Evolutionary conservation across 2,888 invertebrate species (phyloP).

Genomic region (Limnephilus rhombicus): DNA sequence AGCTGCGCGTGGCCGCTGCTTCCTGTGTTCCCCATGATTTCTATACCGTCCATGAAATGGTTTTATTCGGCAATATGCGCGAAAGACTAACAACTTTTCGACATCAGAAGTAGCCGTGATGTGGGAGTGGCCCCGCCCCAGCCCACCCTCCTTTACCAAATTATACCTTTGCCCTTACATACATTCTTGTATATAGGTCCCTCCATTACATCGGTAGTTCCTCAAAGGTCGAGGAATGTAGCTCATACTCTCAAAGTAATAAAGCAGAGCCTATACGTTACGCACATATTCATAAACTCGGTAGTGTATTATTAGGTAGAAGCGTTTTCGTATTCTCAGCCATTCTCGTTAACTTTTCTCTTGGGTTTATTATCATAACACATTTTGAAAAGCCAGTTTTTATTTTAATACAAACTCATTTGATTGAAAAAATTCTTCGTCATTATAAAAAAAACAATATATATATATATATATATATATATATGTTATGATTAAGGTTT

Average conservation of each 20-base stretch:
- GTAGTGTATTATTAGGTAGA: not conserved
- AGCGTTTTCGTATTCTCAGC: not conserved
- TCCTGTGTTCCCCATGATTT: conserved; percentile 25
- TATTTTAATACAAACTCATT: too few relatives aligned
- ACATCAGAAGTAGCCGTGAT: conserved; percentile 46
- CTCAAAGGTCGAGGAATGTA: conserved; percentile 21
- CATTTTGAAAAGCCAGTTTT: not conserved
- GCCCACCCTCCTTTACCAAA: conserved; percentile 35
- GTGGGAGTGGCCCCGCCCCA: conserved; percentile 23
- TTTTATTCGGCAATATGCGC: conserved; percentile 46
- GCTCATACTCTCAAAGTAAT: not conserved
- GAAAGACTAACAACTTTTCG: conserved; percentile 44
- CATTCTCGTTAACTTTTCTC: not conserved
- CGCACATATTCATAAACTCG: not conserved
- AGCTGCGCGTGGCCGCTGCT: not conserved
- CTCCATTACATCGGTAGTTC: conserved; percentile 26
- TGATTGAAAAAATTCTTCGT: too few relatives aligned
- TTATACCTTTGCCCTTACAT: conserved; percentile 31
- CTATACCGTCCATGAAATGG: conserved; percentile 32
- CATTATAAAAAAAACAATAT: too few relatives aligned
- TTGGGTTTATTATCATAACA: not conserved
- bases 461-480: too few relatives aligned
- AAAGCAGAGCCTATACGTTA: not conserved
- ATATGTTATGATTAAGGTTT: too few relatives aligned
- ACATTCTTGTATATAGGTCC: conserved; percentile 18